Evolutionary conservation across 2,797 vertebrate genomes (phyloP), one percentile per base, ranked within the genome.

Genomic region (Cyprinodon diabolis): DNA sequence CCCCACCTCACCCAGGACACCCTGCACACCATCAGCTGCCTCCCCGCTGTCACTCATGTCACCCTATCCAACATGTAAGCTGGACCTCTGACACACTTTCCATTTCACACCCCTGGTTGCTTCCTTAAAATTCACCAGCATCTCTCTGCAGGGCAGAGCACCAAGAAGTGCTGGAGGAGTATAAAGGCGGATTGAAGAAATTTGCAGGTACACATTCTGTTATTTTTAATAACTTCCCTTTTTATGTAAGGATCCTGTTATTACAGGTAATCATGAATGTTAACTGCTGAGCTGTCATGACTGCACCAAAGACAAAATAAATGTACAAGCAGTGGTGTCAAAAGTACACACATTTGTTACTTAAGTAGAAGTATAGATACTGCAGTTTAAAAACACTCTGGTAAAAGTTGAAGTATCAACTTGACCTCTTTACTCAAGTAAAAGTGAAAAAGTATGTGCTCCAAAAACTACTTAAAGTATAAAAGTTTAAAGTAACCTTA

Each of bases 1-100:
- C 98, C 98, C 0, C 98, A 98, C 85, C 96, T 99, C 40, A 97
- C 96, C 43, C 94, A 93, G 75, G 96, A 98, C 68, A 96, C 95
- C 0, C 94, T 99, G 71, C 87, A 88, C 74, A 94, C 85, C 1
- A 83, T 98, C 45, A 87, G 81, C 19, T 90, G 85, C 13, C 86
- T 98, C 45, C 96, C 98, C 45, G 78, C 91, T 19, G 95, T 97
- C 88, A 94, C 94, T 4, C 97, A 98, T 83, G 83, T 99, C 70
- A 92, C 96, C 0, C 85, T 99, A 65, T 92, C 96, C 45, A 79
- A 95, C 0, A 40, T 98, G 98, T 99, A 93, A 98, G 97, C 25
- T 43, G 4, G 45, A 35, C 1, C 49, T 8, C 55, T 43, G 48
- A 23, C 55, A 63, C 14, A 72, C 55, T 66, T 15, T 19, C 23